These are phyloP conservation scores for Aporophyla nigra DNA, from an alignment of 2,888 invertebrate genomes.

Conservation along the genomic window DNA sequence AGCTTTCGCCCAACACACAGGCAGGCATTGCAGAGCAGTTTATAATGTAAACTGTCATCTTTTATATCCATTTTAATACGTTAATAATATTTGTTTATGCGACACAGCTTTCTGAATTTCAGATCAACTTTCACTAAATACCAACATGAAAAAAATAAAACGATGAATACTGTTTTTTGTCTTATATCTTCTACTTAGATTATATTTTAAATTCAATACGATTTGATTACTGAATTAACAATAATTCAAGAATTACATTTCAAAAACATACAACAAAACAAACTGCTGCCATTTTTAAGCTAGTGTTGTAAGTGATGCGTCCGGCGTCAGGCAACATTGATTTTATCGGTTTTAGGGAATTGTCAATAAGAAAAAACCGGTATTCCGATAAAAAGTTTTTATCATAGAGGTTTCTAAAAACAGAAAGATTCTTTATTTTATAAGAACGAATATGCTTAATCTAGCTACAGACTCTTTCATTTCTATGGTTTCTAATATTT, in stretches of 20 bases:
- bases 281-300: conserved; percentile 56
- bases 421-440: neutral
- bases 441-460: neutral
- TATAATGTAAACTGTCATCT: conserved; percentile 70
- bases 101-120: conserved; percentile 4
- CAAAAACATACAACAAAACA: conserved; percentile 61
- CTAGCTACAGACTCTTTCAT: neutral
- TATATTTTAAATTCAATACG: neutral
- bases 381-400: neutral
- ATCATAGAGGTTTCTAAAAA: neutral
- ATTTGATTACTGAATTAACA: neutral
- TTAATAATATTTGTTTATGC: conserved; percentile 13
- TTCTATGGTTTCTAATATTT: neutral
- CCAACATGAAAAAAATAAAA: conserved; percentile 1
- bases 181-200: neutral
- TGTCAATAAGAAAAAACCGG: conserved; percentile 7
- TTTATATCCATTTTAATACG: conserved; percentile 72
- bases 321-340: conserved; percentile 4
- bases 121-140: conserved; percentile 41
- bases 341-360: conserved; percentile 34
- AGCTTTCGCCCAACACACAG: conserved; percentile 80
- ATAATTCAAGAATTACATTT: neutral
- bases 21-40: conserved; percentile 82
- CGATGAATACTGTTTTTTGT: neutral
- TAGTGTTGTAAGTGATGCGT: conserved; percentile 33